Base-by-base conservation (phyloP, 2,797 vertebrate species). In the Coregonus sp. region DNA sequence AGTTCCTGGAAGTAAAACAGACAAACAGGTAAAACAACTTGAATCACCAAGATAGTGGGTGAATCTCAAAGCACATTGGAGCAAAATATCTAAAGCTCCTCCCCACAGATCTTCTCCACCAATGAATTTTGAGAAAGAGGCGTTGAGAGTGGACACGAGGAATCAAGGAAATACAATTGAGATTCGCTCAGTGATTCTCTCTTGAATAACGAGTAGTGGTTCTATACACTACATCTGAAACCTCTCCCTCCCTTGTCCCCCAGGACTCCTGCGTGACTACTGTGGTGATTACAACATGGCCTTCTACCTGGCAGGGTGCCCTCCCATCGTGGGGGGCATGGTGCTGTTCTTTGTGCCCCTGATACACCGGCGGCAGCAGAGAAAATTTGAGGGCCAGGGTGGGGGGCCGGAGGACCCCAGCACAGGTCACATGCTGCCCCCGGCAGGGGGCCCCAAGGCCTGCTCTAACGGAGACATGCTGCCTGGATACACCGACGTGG, bases 231-330 rank as follows among this genome's bases (percentile, higher is more conserved):
- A 25, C 20, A 63, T 63, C 40, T 70, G 7, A n/a, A n/a, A 4
- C 40, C 67, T 66, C 40, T 54, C 29, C 74, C 47, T 51, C 29
- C 20, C 40, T 47, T 47, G 40, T 47, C 9, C 9, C 40, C 40
- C 91, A 99, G 98, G 98, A 85, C 92, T 98, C 73, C 95, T 99
- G 50, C 95, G 78, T 0, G 96, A 95, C 81, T 93, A 95, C 86
- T 97, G 95, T 71, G 94, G 89, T 70, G 92, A 96, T 91, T 99
- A 98, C 80, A 93, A 95, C 0, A 91, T 97, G 15, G 96, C 97
- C 74, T 99, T 99, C 93, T 99, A 97, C 85, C 94, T 99, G 74
- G 97, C 98, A 0, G 98, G 98, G 4, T 93, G 99, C 9, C 97
- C 98, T 20, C 97, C 97, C 18, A 95, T 99, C 50, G 88, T 98